Evolutionary conservation across 2,888 invertebrate genomes (phyloP).

Genomic region (Thereva unica): DNA sequence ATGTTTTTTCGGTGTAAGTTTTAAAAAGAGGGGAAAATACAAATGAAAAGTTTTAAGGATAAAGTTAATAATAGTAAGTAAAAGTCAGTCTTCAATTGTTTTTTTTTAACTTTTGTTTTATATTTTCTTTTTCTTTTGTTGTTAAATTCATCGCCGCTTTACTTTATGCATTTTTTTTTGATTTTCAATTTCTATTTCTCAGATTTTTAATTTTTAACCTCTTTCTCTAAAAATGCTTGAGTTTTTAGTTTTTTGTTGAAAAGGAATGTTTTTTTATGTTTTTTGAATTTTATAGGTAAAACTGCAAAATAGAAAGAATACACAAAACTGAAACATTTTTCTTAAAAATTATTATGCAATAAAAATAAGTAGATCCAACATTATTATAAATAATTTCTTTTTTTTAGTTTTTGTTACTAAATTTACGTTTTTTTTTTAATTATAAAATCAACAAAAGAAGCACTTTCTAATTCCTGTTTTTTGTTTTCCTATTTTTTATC

Average conservation of each 20-base stretch:
- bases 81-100: slow-evolving; percentile 22
- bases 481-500: slow-evolving; percentile 3
- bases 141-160: neutral
- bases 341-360: slow-evolving; percentile 20
- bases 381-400: slow-evolving; percentile 25
- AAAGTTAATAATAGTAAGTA: neutral
- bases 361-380: slow-evolving; percentile 27
- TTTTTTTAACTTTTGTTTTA: slow-evolving; percentile 20
- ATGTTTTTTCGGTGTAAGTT: no score
- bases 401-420: slow-evolving; percentile 23
- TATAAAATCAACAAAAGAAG: slow-evolving; percentile 30
- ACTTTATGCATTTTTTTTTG: slow-evolving; percentile 5
- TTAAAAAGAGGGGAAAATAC: no score
- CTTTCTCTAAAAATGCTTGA: slow-evolving; percentile 6
- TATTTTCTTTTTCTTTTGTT: neutral
- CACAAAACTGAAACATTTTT: slow-evolving; percentile 1
- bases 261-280: slow-evolving; percentile 13
- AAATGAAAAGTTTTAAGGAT: no score
- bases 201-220: neutral
- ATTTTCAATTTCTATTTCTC: slow-evolving; percentile 6
- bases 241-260: neutral
- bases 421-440: slow-evolving; percentile 21
- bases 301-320: slow-evolving; percentile 20
- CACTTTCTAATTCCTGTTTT: neutral
- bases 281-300: neutral